Percentiles rank a stretch among this genome's conserved stretches.
phyloP scores from a whole-genome alignment of 1,140 invertebrate genomes.

The Vanessa tameamea region DNA sequence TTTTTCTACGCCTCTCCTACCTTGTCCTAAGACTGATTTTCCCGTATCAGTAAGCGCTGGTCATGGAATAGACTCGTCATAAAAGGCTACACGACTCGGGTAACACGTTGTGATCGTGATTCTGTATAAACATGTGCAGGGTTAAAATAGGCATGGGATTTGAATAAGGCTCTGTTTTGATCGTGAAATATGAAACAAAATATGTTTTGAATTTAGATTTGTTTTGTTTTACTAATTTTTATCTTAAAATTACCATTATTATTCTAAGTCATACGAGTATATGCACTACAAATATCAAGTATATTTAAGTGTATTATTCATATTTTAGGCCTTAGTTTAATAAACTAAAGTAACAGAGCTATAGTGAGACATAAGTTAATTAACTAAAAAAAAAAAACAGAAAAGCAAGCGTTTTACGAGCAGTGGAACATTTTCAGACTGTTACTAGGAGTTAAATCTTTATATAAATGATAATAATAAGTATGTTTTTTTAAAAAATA shows the following conservation, averaged over 20 bases:
- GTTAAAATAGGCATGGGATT: conserved; percentile 44
- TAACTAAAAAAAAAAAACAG: too few species aligned
- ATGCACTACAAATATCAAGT: neutral
- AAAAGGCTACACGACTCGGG: conserved; percentile 62
- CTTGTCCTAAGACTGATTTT: conserved; percentile 44
- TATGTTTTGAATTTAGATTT: neutral
- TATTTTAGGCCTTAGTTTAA: too few species aligned
- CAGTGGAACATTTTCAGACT: too few species aligned
- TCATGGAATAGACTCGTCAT: conserved; percentile 66
- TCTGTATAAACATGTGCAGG: conserved; percentile 52
- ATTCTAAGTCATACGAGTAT: neutral
- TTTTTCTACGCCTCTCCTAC: conserved; percentile 37
- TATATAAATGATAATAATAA: too few species aligned
- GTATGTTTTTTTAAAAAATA: too few species aligned
- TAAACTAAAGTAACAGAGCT: too few species aligned
- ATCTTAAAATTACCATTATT: neutral
- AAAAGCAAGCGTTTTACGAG: too few species aligned
- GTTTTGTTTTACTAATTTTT: neutral
- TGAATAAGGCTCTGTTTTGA: conserved; percentile 32
- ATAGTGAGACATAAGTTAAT: too few species aligned
- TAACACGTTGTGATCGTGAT: conserved; percentile 70
- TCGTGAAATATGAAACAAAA: conserved; percentile 13
- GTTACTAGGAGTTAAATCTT: too few species aligned
- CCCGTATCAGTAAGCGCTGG: conserved; percentile 26
- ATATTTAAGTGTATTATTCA: neutral